These are phyloP conservation scores for Sula dactylatra DNA, from an alignment of 2,113 vertebrate species.

Conservation along the genomic window DNA sequence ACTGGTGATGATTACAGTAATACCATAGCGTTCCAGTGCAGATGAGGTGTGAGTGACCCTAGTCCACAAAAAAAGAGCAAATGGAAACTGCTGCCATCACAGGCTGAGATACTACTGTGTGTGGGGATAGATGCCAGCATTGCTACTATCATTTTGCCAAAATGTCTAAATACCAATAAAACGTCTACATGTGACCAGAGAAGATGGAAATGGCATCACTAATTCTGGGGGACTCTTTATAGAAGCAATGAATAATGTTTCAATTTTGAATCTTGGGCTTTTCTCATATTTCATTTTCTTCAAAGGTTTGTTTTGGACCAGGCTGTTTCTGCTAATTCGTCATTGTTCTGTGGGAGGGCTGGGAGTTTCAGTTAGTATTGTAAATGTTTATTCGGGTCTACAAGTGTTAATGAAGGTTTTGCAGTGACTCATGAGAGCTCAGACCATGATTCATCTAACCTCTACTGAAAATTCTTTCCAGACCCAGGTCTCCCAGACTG, in stretches of 20 bases:
- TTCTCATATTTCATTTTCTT: slow-evolving; percentile 18
- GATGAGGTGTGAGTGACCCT: background rate
- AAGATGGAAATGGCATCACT: background rate
- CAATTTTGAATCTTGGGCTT: background rate
- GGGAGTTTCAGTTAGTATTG: background rate
- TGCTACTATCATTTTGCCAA: background rate
- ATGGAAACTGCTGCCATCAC: background rate
- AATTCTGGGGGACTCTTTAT: background rate
- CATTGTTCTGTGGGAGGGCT: background rate
- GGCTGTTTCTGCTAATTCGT: background rate
- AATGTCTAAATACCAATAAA: background rate
- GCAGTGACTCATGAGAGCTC: slow-evolving; percentile 5
- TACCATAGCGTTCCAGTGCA: background rate
- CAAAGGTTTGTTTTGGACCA: background rate
- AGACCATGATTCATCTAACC: background rate
- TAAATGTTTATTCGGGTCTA: background rate
- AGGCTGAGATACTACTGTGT: background rate
- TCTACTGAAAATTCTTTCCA: slow-evolving; percentile 4
- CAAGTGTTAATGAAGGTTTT: background rate
- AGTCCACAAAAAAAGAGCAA: background rate
- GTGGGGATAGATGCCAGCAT: background rate
- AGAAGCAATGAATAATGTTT: background rate
- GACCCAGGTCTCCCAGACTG: background rate
- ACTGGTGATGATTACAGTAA: background rate
- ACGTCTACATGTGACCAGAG: background rate